A percentile compares a stretch with the other conserved stretches of the same genome.
These are phyloP conservation scores for Busseola fusca DNA, from an alignment of 2,888 invertebrate species.

Conservation along the genomic window DNA sequence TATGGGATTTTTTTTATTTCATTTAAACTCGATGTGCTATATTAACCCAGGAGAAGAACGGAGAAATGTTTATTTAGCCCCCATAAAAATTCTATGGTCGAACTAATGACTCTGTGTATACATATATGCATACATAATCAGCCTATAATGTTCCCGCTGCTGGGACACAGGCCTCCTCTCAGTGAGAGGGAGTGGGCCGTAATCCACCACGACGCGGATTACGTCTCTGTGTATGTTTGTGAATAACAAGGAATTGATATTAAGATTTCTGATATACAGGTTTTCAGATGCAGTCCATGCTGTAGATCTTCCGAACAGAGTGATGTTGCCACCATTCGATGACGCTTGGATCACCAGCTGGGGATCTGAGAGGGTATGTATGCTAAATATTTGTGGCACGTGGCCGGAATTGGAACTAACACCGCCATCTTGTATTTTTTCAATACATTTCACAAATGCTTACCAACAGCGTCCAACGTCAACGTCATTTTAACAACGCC, in stretches of 20 bases:
- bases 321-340: slow-evolving; percentile 80
- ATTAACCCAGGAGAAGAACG: neutral
- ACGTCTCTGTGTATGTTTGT: too few species aligned
- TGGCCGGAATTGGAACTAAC: neutral
- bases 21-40: neutral
- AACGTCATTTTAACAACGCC: neutral
- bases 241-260: too few species aligned
- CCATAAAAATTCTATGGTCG: neutral
- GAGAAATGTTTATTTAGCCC: neutral
- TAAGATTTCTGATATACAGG: slow-evolving; percentile 58
- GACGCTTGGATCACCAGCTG: slow-evolving; percentile 84
- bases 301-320: slow-evolving; percentile 79
- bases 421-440: neutral
- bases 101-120: too few species aligned
- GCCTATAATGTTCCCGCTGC: too few species aligned
- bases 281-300: slow-evolving; percentile 77
- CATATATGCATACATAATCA: too few species aligned
- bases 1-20: too few species aligned
- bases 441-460: neutral
- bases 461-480: neutral
- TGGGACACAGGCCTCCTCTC: too few species aligned
- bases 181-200: too few species aligned
- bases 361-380: slow-evolving; percentile 78
- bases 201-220: too few species aligned
- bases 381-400: neutral